phyloP scores from a whole-genome alignment of 2,888 invertebrate species.

The Dichetophora obliterata region DNA sequence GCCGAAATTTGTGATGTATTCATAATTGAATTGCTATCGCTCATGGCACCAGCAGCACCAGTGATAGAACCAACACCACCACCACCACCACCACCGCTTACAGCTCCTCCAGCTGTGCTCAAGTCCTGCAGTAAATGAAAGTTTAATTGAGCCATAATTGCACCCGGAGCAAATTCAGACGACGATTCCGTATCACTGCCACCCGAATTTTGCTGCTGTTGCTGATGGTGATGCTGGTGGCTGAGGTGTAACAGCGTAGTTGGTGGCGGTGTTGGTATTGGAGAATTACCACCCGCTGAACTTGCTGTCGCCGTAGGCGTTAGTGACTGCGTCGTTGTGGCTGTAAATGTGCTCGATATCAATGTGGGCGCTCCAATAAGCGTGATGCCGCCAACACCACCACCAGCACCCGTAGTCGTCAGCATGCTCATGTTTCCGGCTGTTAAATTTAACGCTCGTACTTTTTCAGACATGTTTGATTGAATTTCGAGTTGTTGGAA shows the following conservation, averaged over 20 bases:
- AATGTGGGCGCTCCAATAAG: slow-evolving; percentile 59
- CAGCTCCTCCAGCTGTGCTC: not conserved
- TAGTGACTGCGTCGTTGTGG: slow-evolving; percentile 35
- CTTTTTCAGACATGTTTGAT: slow-evolving; percentile 62
- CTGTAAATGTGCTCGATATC: slow-evolving; percentile 56
- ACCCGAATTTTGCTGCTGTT: slow-evolving; percentile 46
- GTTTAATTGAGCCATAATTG: slow-evolving; percentile 62
- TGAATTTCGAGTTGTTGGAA: slow-evolving; percentile 9
- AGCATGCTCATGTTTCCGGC: slow-evolving; percentile 47
- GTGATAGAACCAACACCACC: slow-evolving; percentile 2
- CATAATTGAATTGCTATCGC: slow-evolving; percentile 68
- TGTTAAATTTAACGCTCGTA: slow-evolving; percentile 54
- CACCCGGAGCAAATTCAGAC: slow-evolving; percentile 51
- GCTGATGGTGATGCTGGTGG: slow-evolving; percentile 19
- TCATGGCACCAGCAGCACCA: slow-evolving; percentile 51
- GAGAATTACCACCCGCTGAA: slow-evolving; percentile 41
- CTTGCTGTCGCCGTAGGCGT: slow-evolving; percentile 40
- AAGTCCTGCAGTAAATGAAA: slow-evolving; percentile 61
- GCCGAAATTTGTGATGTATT: slow-evolving; percentile 70
- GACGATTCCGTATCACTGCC: slow-evolving; percentile 55
- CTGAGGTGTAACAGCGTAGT: slow-evolving; percentile 16
- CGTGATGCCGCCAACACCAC: slow-evolving; percentile 38
- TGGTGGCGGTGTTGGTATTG: slow-evolving; percentile 36
- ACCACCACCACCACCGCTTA: slow-evolving; percentile 47
- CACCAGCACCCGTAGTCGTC: slow-evolving; percentile 46